phyloP scores from a whole-genome alignment of 2,113 vertebrate species.

The Ptyas mucosa region DNA sequence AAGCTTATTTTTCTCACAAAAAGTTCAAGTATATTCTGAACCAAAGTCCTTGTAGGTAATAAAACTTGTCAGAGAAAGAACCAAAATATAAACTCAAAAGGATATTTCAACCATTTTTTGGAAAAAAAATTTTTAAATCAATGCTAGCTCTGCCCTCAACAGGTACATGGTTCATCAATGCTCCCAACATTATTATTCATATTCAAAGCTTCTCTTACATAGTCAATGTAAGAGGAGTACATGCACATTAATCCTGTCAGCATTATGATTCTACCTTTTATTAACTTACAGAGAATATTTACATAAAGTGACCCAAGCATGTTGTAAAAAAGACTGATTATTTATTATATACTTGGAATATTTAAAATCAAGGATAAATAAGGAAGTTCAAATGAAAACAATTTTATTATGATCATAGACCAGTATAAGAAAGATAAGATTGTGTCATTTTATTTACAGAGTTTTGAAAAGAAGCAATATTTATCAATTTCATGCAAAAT shows the following conservation, averaged over 20 bases:
- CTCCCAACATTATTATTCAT: background rate
- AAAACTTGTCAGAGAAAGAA: background rate
- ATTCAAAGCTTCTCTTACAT: background rate
- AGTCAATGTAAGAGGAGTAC: background rate
- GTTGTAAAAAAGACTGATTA: slow-evolving; percentile 12
- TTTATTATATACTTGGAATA: background rate
- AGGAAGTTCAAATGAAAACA: background rate
- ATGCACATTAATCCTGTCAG: background rate
- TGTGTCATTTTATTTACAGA: background rate
- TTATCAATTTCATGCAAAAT: slow-evolving; percentile 42
- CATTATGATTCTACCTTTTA: slow-evolving; percentile 14
- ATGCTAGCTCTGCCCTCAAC: background rate
- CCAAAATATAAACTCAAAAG: background rate
- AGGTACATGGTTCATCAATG: background rate
- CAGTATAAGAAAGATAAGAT: background rate
- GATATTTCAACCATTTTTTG: background rate
- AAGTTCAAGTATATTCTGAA: background rate
- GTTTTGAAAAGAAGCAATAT: background rate
- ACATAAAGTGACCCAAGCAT: slow-evolving; percentile 7
- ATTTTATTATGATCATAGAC: background rate
- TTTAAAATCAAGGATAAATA: slow-evolving; percentile 21
- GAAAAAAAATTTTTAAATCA: background rate
- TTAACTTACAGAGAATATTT: background rate
- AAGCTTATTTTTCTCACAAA: background rate
- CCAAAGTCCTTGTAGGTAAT: background rate